phyloP scores from a whole-genome alignment of 1,140 invertebrate genomes.

The Brachionus angularis region DNA sequence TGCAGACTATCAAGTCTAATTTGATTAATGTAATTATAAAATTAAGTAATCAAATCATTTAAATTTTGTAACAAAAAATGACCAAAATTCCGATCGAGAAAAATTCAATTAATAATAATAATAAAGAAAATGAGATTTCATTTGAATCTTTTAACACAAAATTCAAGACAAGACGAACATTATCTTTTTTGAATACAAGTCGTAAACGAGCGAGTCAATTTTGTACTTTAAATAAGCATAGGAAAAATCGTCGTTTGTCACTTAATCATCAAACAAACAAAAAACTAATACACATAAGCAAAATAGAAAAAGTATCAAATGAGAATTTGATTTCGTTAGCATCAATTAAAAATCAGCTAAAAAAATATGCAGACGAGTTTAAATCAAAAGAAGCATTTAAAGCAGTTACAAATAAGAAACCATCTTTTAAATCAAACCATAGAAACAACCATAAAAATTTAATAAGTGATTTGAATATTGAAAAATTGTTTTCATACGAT shows the following conservation, averaged over 20 bases:
- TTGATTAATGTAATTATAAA: not conserved
- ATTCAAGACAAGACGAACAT: constrained; percentile 18
- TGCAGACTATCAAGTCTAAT: not conserved
- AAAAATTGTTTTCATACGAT: constrained; percentile 14
- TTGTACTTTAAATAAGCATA: constrained; percentile 1
- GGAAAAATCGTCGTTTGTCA: constrained; percentile 18
- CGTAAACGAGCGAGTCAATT: not conserved
- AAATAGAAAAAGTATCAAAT: not conserved
- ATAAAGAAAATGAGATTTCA: constrained; percentile 16
- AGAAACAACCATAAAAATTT: constrained; percentile 19
- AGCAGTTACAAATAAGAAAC: not conserved
- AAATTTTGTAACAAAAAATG: not conserved
- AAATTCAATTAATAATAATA: not conserved
- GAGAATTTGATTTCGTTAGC: constrained; percentile 12
- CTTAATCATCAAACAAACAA: constrained; percentile 9
- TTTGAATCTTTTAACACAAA: too few relatives aligned
- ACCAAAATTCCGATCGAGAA: constrained; percentile 28
- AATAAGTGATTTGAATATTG: constrained; percentile 18
- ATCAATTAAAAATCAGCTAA: constrained; percentile 10
- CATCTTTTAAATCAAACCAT: constrained; percentile 15
- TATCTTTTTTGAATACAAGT: constrained; percentile 1
- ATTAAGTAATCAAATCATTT: not conserved
- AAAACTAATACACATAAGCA: not conserved
- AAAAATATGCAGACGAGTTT: not conserved
- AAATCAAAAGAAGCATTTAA: not conserved